Base-by-base conservation (phyloP, 1,140 invertebrate species). In the Ceratosolen solmsi region DNA sequence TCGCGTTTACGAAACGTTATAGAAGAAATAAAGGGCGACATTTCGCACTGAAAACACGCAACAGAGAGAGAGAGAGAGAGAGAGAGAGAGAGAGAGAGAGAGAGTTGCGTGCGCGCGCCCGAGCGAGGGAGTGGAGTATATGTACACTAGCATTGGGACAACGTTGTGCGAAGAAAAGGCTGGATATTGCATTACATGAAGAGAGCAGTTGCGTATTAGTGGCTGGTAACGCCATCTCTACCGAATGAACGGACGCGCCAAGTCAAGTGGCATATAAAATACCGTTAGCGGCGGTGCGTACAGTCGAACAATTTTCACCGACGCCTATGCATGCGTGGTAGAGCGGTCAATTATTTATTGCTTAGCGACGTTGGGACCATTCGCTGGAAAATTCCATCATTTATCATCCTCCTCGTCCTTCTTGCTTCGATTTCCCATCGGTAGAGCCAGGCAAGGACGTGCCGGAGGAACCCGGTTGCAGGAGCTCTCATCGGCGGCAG, bases 201-300 rank as follows among this genome's bases (percentile, higher is more conserved):
- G n/a, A 5, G 33, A 20, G 63, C 46, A 73, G 41, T 27, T 22
- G 54, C 9, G 15, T 49, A n/a, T 30, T 27, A 27, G 25, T 30
- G 25, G 1, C 8, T 20, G 41, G 80, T 51, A 76, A 58, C 80
- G 80, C 80, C 80, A 82, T 82, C 80, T 82, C 60, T 75, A 36
- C 60, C 38, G 60, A 58, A 76, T 82, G 80, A 82, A 82, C 80
- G 80, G 80, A 82, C 78, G 54, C 41, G 25, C 25, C 51, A 65
- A 33, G 80, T 74, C 79, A 75, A 79, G 68, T 72, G 46, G 51
- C 74, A 49, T 60, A n/a, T n/a, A n/a, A n/a, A 75, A 60, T 79
- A 71, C 78, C 78, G 78, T 79, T 79, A 80, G 56, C 56, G 38
- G 33, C 38, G 22, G 74, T 27, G 22, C 38, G 41, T 51, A 25